These are phyloP conservation scores for Lepidurus packardi DNA, from an alignment of 1,140 invertebrate species.

Conservation along the genomic window DNA sequence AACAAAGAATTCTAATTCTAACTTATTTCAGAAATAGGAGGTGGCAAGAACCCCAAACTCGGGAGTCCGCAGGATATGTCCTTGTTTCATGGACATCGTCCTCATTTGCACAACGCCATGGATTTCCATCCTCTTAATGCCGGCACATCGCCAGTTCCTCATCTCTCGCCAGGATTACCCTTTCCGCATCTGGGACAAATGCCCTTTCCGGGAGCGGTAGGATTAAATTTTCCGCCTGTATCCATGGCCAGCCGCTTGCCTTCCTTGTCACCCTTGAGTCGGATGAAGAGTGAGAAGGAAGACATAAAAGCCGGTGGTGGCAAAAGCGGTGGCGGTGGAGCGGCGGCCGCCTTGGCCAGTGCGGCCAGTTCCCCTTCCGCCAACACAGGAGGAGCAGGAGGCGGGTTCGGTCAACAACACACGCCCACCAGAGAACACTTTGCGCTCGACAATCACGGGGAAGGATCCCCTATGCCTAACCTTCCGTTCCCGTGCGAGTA, in stretches of 20 bases:
- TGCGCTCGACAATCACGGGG: conserved; percentile 6
- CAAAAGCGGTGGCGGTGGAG: background rate
- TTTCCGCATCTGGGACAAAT: conserved; percentile 14
- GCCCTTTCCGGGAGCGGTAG: background rate
- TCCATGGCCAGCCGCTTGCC: conserved; percentile 16
- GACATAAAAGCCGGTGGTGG: background rate
- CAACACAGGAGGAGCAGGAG: background rate
- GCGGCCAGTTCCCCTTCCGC: background rate
- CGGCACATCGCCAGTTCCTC: conserved; percentile 12
- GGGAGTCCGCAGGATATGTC: conserved; percentile 13
- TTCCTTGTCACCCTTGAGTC: conserved; percentile 5
- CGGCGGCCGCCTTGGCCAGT: background rate
- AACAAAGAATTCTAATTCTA: conserved; percentile 12
- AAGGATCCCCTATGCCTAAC: background rate
- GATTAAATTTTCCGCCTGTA: conserved; percentile 3
- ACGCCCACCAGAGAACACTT: background rate
- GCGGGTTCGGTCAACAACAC: background rate
- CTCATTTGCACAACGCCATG: conserved; percentile 21
- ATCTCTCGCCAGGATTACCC: conserved; percentile 5
- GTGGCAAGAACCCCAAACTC: conserved; percentile 7
- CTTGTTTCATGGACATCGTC: conserved; percentile 21
- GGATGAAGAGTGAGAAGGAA: background rate
- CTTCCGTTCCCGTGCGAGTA: conserved; percentile 9
- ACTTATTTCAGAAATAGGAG: conserved; percentile 4
- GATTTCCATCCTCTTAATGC: background rate